phyloP scores from a whole-genome alignment of 1,140 invertebrate genomes.

The Lamellibrachia luymesi region DNA sequence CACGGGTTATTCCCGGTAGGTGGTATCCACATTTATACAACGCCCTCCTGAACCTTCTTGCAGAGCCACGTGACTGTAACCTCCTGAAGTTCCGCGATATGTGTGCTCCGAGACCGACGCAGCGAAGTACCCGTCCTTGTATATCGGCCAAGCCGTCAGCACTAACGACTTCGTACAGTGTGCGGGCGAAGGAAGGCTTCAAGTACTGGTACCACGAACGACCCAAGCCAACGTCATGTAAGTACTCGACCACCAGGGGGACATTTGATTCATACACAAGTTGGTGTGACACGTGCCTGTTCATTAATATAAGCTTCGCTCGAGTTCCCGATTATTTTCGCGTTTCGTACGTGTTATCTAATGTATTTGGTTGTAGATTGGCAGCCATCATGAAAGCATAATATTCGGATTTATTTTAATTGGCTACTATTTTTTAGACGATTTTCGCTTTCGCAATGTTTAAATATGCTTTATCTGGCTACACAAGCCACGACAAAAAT shows the following conservation, averaged over 20 bases:
- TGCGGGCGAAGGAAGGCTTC: not conserved
- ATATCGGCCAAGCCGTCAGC: not conserved
- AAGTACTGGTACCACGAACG: slow-evolving; percentile 7
- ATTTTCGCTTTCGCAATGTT: no score
- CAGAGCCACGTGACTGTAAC: not conserved
- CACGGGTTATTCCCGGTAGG: no score
- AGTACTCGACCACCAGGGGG: not conserved
- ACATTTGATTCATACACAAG: not conserved
- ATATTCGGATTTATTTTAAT: no score
- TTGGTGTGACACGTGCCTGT: no score
- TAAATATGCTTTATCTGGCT: no score
- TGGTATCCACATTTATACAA: not conserved
- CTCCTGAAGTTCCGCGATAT: not conserved
- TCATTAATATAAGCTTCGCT: no score
- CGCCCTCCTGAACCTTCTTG: not conserved
- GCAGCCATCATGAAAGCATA: no score
- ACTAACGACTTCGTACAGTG: not conserved
- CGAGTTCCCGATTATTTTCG: no score
- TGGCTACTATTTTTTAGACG: no score
- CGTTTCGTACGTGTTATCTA: no score
- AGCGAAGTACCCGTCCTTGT: not conserved
- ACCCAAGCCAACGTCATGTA: slow-evolving; percentile 14
- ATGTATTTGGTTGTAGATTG: no score
- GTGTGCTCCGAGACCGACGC: not conserved
- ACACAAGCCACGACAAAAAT: no score